A percentile compares a stretch with the other conserved stretches of the same genome.
Conservation (phyloP, 2,113 vertebrate genomes). For the Gadus chalcogrammus region DNA sequence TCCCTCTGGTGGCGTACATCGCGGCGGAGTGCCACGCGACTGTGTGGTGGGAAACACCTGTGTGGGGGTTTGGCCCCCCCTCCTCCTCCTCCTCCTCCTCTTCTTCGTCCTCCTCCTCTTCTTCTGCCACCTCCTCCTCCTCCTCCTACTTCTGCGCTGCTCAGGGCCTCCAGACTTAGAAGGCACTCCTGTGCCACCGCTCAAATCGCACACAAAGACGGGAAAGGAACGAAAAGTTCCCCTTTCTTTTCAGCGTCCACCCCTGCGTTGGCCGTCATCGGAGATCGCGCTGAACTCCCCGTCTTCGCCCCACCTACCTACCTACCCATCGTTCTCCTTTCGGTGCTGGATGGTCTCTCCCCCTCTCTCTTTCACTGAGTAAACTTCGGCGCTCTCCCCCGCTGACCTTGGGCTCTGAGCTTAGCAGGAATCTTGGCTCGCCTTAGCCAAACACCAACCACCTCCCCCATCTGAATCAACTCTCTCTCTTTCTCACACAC, state of each 20-base stretch:
- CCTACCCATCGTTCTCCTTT: slow-evolving; percentile 8
- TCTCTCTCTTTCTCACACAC: neutral
- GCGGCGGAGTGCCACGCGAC: neutral
- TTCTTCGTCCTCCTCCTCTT: neutral
- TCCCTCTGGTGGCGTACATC: too few relatives aligned
- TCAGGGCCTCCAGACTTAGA: neutral
- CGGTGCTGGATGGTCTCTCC: slow-evolving; percentile 12
- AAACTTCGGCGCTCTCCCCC: slow-evolving; percentile 50
- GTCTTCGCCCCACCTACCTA: slow-evolving; percentile 23
- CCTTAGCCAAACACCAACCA: slow-evolving; percentile 9
- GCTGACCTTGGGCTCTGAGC: slow-evolving; percentile 61
- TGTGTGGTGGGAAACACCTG: neutral
- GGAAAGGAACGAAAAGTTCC: slow-evolving; percentile 3
- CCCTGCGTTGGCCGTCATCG: slow-evolving; percentile 43
- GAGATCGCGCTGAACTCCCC: slow-evolving; percentile 6
- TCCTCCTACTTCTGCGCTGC: too few relatives aligned
- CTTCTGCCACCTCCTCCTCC: neutral
- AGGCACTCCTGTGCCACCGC: slow-evolving; percentile 18
- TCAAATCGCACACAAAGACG: slow-evolving; percentile 6
- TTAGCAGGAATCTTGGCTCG: slow-evolving; percentile 48
- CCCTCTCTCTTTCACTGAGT: slow-evolving; percentile 38
- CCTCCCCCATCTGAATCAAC: neutral
- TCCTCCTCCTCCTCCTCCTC: too few relatives aligned
- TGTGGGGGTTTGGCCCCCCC: neutral
- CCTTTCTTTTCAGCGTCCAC: slow-evolving; percentile 17